Conservation (phyloP, 2,113 vertebrate species). For the Pollimyrus isidori region DNA sequence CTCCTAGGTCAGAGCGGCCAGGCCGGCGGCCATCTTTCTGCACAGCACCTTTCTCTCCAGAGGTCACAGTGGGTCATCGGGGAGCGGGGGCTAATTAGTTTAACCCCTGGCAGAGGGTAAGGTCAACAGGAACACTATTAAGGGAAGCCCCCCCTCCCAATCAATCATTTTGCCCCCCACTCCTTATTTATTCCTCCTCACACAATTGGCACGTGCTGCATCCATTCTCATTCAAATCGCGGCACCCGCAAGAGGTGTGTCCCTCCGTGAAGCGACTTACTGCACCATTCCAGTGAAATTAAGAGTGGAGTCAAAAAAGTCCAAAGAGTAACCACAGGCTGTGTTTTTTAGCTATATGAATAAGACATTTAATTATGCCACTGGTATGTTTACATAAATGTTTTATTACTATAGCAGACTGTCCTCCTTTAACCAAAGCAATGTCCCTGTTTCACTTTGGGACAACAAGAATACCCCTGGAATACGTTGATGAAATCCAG, state of each 20-base stretch:
- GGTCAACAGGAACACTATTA: conserved; percentile 74
- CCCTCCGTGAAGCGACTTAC: conserved; percentile 15
- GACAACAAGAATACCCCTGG: neutral
- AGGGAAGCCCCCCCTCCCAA: conserved; percentile 58
- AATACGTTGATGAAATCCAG: neutral
- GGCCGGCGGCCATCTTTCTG: conserved; percentile 80
- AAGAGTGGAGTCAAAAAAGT: neutral
- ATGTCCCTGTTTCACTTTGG: neutral
- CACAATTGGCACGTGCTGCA: conserved; percentile 41
- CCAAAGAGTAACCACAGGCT: neutral
- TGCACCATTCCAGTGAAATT: neutral
- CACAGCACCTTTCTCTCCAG: conserved; percentile 72
- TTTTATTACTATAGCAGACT: neutral
- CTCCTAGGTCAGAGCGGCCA: conserved; percentile 66
- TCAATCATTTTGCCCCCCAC: conserved; percentile 52
- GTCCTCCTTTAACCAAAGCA: neutral
- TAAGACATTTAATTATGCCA: neutral
- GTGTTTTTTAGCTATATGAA: neutral
- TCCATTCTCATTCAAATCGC: conserved; percentile 47
- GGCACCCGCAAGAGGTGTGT: conserved; percentile 1
- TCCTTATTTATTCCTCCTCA: conserved; percentile 42
- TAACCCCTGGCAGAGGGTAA: conserved; percentile 73
- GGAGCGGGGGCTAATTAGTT: conserved; percentile 91
- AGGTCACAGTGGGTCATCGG: conserved; percentile 68
- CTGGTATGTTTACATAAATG: neutral